Evolutionary conservation across 2,888 invertebrate species (phyloP), one percentile per base, ranked within the genome.

Genomic region (Lithophane semibrunnea): DNA sequence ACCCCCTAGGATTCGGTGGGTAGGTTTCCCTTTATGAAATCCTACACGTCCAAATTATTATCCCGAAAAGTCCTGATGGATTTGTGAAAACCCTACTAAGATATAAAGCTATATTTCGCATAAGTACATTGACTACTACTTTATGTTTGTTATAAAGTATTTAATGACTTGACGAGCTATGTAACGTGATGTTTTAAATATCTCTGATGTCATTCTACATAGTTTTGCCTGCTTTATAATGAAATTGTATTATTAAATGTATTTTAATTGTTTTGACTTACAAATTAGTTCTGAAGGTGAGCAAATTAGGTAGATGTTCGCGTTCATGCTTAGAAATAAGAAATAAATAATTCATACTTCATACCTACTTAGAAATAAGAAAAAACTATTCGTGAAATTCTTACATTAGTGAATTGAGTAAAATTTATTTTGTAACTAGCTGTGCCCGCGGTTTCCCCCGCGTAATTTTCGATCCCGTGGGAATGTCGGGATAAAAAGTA

Each of bases 281-380:
- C 66, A 80, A 85, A 76, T 86, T 67, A 64, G 73, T 37, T 79
- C 58, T 79, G 77, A 86, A 87, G 87, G 83, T 86, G 79, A 86
- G 13, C 42, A 68, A 73, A 73, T 69, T 64, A 58, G 29, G 42
- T 63, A 47, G 42, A 16, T 49, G 16, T 67, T 75, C 24, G 52
- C 52, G 49, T 65, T 68, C 9, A 52, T 66, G 54, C 42, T 16
- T 54, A 16, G 5, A 73, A 58, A 69, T 54, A 54, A 54, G 9
- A 54, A 56, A 21, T 52, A 49, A 49, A 49, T 0, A 44, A 44
- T 44, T 37, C 37, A 37, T 37, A 37, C 37, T 37, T 37, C 37
- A 37, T 37, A 37, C 37, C 37, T 37, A 37, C 37, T 37, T 37
- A 37, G 37, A 37, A 37, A 37, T 37, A 37, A 37, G 37, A 37